Evolutionary conservation across 2,888 invertebrate genomes (phyloP).

Genomic region (Tridacna crocea): DNA sequence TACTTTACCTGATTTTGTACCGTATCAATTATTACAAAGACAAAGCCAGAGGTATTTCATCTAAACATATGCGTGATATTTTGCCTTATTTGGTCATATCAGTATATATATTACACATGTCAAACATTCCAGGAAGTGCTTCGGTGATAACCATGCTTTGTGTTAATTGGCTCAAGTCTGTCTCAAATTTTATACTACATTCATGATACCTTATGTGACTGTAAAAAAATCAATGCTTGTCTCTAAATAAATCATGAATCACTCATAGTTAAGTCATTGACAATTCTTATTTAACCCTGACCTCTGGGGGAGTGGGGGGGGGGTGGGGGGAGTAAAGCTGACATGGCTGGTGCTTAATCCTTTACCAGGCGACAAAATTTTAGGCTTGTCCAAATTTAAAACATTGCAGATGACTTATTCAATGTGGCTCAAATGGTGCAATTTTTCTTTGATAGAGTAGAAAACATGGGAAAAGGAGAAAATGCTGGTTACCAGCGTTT

Average conservation of each 20-base stretch:
- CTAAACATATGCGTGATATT: not conserved
- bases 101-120: not conserved
- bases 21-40: no score
- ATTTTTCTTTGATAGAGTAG: no score
- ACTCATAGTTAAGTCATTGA: not conserved
- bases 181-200: slow-evolving; percentile 8
- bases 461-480: no score
- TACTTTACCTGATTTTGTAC: no score
- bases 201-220: not conserved
- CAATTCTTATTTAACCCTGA: not conserved
- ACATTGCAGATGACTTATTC: no score
- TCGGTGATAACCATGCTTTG: slow-evolving; percentile 4
- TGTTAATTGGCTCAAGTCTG: slow-evolving; percentile 9
- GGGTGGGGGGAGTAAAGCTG: not conserved
- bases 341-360: not conserved
- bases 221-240: not conserved
- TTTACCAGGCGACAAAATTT: no score
- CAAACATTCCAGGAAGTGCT: slow-evolving; percentile 6
- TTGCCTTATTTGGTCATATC: slow-evolving; percentile 14
- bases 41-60: no score
- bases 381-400: no score
- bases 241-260: not conserved
- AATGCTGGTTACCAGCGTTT: no score
- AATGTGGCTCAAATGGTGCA: no score
- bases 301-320: not conserved